Evolutionary conservation across 2,113 vertebrate genomes (phyloP), one percentile per base, ranked within the genome.

Genomic region (Aspiorhynchus laticeps): DNA sequence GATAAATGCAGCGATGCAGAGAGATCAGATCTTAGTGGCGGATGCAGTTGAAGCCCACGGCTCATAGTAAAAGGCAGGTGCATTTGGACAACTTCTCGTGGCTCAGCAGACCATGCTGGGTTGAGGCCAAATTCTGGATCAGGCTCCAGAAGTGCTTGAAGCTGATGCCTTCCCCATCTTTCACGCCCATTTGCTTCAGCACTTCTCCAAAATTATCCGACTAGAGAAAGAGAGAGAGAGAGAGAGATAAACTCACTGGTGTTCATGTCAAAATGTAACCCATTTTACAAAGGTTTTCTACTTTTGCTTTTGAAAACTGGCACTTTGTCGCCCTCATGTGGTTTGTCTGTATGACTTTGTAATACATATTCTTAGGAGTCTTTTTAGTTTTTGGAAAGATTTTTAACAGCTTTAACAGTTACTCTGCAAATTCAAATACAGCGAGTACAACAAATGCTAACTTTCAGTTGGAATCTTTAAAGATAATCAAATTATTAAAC

Each of bases 101-200:
- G 67, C 91, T 89, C 12, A 94, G 87, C 43, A 88, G 2, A 85
- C 89, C 28, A 36, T 93, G 83, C 88, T 95, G 93, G 1, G 28
- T 4, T 43, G 87, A 87, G 89, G 95, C 93, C 89, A 94, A 0
- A 2, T 85, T 87, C 92, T 95, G 94, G 91, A 95, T 93, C 7
- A 95, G 87, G 83, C 0, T 90, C 95, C 95, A 95, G 93, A 95
- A 95, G 38, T 94, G 89, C 71, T 90, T 91, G 92, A 95, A 95
- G 88, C 93, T 91, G 90, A 95, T 89, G 63, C 93, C 94, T 78
- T 95, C 94, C 1, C 94, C 94, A 0, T 94, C 93, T 17, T 88
- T 91, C 21, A 95, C 93, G 1, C 94, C 94, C 92, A 95, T 95
- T 88, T 92, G 91, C 83, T 83, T 82, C 86, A 95, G 12, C 78